Base-by-base conservation (phyloP, 2,797 vertebrate species). In the Sebastes hopkinsi region DNA sequence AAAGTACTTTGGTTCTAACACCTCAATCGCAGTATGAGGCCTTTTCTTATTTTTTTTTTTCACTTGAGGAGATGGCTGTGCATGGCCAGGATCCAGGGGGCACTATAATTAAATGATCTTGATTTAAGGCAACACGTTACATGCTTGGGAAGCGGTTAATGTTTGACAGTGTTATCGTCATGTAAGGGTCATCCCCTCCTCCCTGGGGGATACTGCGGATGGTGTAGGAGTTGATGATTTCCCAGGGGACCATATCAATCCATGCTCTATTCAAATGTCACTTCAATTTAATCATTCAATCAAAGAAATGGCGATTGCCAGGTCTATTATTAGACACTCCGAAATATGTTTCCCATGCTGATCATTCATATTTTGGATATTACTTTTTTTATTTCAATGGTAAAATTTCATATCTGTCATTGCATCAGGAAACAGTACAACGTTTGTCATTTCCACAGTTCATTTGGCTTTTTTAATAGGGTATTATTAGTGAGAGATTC, bases 51-150 rank as follows among this genome's bases (percentile, higher is more conserved):
- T 42, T 42, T 83, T 83, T 75, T 75, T 34, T 64, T 22, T 68
- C 80, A 65, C 79, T 79, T 72, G 30, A 32, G 75, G 67, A 77
- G 54, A 80, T 67, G 64, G 69, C 82, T 32, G 55, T 80, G 70
- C 42, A 67, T 82, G 71, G 67, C 71, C 71, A 50, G 38, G 67
- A 77, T 85, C 77, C 55, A 13, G 59, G 42, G 75, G 67, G 85
- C 89, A 89, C 73, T 68, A 64, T 84, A 85, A 89, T 90, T 79
- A 87, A 91, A 91, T 86, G n/a, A 86, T 86, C 82, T 55, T 82
- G 71, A 92, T 89, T 91, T 86, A 86, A 84, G 66, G 84, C 62
- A 73, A 74, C 67, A 61, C 67, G 81, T 90, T 83, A 88, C 80
- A 85, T 82, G 73, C 82, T 73, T 73, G 86, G 76, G 83, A 72